phyloP scores from a whole-genome alignment of 2,888 invertebrate genomes.

The Amphipoea lucens region DNA sequence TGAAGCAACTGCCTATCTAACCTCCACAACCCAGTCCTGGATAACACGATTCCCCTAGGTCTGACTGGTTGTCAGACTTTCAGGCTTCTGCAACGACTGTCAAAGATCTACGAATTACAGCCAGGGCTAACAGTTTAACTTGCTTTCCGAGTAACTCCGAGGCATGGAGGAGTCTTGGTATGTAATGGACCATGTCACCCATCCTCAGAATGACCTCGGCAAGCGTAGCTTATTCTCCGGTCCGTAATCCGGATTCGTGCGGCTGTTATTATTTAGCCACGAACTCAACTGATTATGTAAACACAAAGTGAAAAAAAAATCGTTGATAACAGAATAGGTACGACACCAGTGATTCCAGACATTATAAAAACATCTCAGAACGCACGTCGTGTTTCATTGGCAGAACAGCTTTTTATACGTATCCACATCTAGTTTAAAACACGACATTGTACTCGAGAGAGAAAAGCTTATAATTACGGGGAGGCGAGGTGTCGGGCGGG shows the following conservation, averaged over 20 bases:
- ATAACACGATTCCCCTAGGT: background rate
- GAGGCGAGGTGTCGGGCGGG: constrained; percentile 65
- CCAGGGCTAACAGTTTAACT: background rate
- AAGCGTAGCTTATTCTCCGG: background rate
- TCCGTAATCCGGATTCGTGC: background rate
- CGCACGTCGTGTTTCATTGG: constrained; percentile 8
- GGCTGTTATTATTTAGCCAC: background rate
- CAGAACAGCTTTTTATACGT: constrained; percentile 27
- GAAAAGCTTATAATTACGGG: constrained; percentile 74
- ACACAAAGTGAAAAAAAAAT: background rate
- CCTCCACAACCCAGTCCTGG: background rate
- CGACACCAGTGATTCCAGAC: background rate
- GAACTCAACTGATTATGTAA: background rate
- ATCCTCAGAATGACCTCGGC: background rate
- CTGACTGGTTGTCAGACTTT: background rate
- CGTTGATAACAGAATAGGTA: background rate
- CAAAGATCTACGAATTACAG: background rate
- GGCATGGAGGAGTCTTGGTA: background rate
- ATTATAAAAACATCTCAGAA: constrained; percentile 9
- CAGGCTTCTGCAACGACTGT: background rate
- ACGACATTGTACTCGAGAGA: constrained; percentile 52
- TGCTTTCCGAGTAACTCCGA: background rate
- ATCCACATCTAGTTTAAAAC: constrained; percentile 34
- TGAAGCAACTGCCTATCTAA: background rate
- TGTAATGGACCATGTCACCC: background rate